Conservation (phyloP, 2,888 invertebrate genomes). For the Eugnorisma glareosa region DNA sequence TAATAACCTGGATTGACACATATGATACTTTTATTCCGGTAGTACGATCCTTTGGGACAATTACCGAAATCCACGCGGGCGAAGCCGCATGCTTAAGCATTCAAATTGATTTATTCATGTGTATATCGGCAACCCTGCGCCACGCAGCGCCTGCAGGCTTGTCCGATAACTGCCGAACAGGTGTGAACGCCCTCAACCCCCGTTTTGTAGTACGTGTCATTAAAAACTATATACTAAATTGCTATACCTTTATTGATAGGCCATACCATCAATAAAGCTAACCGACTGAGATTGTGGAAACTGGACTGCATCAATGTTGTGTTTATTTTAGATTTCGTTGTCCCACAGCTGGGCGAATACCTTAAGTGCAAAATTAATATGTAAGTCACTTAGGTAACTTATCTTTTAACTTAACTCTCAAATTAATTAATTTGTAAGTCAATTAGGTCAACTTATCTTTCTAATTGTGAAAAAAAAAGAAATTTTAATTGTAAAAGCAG, state of each 20-base stretch:
- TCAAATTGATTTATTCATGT: neutral
- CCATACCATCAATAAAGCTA: no score
- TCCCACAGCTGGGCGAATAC: no score
- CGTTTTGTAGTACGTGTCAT: conserved; percentile 14
- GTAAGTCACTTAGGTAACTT: neutral
- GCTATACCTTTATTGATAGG: neutral
- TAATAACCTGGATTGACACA: neutral
- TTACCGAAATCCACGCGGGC: no score
- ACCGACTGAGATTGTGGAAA: neutral
- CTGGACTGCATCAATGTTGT: neutral
- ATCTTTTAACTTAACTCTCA: no score
- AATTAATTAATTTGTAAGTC: neutral
- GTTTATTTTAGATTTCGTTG: neutral
- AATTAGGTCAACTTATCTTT: neutral
- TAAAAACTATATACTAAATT: neutral
- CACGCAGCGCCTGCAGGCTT: neutral
- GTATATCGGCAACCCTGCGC: conserved; percentile 21
- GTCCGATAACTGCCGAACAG: conserved; percentile 32
- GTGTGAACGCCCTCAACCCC: conserved; percentile 10
- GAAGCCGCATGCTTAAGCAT: neutral
- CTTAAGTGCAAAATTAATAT: neutral
- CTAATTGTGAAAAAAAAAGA: neutral
- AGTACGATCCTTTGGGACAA: neutral
- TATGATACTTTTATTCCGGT: neutral
- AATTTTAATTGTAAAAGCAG: neutral